phyloP scores from a whole-genome alignment of 2,888 invertebrate genomes.

The Dasypogon diadema region DNA sequence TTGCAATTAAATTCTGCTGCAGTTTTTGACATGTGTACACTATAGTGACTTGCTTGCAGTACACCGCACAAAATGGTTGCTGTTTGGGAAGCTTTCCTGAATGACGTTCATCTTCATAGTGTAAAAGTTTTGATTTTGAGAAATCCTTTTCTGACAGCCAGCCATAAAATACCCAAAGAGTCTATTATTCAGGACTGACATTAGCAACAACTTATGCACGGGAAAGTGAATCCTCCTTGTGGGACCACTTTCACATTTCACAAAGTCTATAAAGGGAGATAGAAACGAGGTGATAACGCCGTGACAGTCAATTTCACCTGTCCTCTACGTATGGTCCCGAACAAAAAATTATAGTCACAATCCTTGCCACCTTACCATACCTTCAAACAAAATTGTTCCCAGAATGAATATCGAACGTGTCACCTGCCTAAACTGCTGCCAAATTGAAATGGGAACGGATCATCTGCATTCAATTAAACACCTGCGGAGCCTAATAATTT shows the following conservation, averaged over 20 bases:
- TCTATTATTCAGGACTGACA: neutral
- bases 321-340: neutral
- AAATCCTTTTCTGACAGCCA: neutral
- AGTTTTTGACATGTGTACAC: constrained; percentile 46
- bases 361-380: neutral
- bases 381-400: constrained; percentile 13
- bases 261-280: neutral
- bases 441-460: neutral
- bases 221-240: neutral
- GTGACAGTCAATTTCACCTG: constrained; percentile 23
- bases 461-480: constrained; percentile 36
- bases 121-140: constrained; percentile 25
- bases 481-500: constrained; percentile 31
- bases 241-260: constrained; percentile 4
- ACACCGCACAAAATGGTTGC: neutral
- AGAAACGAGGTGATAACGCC: constrained; percentile 5
- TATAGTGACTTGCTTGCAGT: neutral
- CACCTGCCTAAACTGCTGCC: constrained; percentile 4
- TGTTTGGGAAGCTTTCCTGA: too few relatives aligned
- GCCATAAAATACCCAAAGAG: too few relatives aligned
- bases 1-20: constrained; percentile 42
- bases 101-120: neutral
- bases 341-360: neutral
- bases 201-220: constrained; percentile 1
- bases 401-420: neutral